Percentiles rank a stretch among this genome's conserved stretches.
phyloP scores from a whole-genome alignment of 2,797 vertebrate genomes.

The Florisuga fusca region DNA sequence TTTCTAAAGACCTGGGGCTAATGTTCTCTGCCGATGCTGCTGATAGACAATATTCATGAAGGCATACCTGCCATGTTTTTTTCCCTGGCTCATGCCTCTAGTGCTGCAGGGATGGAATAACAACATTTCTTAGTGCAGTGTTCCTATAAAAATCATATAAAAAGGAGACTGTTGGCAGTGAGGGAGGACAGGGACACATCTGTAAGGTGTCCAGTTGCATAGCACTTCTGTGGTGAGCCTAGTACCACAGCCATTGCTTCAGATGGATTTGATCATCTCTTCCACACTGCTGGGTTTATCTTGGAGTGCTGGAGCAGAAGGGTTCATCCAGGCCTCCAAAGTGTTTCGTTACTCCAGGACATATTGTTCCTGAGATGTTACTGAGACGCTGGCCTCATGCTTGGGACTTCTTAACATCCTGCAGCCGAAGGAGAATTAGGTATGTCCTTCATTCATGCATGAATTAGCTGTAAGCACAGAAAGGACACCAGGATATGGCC shows the following conservation, averaged over 20 bases:
- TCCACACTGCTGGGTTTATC: background rate
- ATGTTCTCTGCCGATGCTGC: background rate
- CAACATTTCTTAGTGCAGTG: background rate
- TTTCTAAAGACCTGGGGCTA: background rate
- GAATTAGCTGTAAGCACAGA: background rate
- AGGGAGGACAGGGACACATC: background rate
- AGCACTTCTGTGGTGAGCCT: fast-evolving
- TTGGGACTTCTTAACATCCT: background rate
- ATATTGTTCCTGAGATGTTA: background rate
- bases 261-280: fast-evolving
- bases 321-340: background rate
- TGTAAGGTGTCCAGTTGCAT: background rate
- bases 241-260: background rate
- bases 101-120: background rate
- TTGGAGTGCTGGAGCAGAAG: background rate
- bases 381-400: background rate
- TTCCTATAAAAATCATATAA: background rate
- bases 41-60: background rate
- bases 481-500: background rate
- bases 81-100: background rate
- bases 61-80: background rate
- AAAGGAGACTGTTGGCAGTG: background rate
- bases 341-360: background rate
- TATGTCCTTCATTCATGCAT: background rate
- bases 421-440: background rate